A percentile compares a stretch with the other conserved stretches of the same genome.
Evolutionary conservation across 2,113 vertebrate genomes (phyloP).

Genomic region (Colistium nudipinnis): DNA sequence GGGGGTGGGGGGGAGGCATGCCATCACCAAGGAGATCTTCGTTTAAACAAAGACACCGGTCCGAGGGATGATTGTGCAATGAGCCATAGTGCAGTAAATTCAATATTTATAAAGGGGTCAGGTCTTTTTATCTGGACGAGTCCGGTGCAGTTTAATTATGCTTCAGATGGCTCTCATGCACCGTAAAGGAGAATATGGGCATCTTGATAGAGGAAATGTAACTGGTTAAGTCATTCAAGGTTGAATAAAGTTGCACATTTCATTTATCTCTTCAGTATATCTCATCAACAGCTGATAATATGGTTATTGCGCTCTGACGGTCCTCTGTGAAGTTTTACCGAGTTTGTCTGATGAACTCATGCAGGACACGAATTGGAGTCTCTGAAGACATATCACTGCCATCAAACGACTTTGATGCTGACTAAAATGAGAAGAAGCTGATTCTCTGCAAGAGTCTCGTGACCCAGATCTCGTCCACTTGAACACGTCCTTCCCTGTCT

Average conservation of each 20-base stretch:
- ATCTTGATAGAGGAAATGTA: constrained; percentile 18
- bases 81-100: constrained; percentile 9
- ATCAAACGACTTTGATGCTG: not conserved
- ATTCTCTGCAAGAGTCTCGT: not conserved
- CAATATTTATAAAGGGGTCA: not conserved
- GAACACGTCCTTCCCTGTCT: not conserved
- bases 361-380: constrained; percentile 7
- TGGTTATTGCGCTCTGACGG: constrained; percentile 10
- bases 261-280: not conserved
- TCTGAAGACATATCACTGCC: constrained; percentile 12
- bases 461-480: not conserved
- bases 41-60: not conserved
- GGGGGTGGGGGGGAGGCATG: constrained; percentile 41
- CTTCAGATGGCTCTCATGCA: not conserved
- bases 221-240: constrained; percentile 8
- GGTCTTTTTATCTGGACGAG: not conserved
- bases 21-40: constrained; percentile 27
- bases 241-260: constrained; percentile 9
- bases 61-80: not conserved
- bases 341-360: constrained; percentile 3
- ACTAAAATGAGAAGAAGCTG: constrained; percentile 7
- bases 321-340: not conserved
- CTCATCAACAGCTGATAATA: constrained; percentile 19
- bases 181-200: constrained; percentile 9
- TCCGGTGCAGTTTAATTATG: not conserved